Evolutionary conservation across 2,888 invertebrate genomes (phyloP).

Genomic region (Myopa testacea): DNA sequence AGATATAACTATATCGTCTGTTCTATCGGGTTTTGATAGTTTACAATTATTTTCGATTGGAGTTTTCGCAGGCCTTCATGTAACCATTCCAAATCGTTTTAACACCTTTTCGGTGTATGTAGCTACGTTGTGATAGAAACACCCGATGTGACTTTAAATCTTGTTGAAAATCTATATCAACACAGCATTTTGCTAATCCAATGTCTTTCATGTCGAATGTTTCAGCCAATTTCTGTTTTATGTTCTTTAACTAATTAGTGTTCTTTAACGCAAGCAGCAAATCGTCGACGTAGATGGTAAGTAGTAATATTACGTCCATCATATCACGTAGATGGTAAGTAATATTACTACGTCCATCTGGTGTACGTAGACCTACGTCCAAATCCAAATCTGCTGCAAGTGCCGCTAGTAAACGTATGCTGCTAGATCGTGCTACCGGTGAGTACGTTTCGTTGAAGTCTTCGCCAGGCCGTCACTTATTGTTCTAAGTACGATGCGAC

Average conservation of each 20-base stretch:
- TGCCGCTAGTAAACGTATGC: conserved; percentile 26
- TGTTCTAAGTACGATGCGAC: conserved; percentile 40
- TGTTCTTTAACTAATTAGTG: conserved; percentile 29
- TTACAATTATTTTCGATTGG: conserved; percentile 42
- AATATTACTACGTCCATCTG: conserved; percentile 37
- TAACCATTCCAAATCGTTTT: conserved; percentile 42
- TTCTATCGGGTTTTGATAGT: conserved; percentile 23
- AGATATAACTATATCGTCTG: conserved; percentile 44
- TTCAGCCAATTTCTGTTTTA: conserved; percentile 38
- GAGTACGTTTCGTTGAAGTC: conserved; percentile 37
- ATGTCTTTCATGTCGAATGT: conserved; percentile 47
- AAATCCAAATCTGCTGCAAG: conserved; percentile 16
- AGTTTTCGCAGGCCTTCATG: conserved; percentile 42
- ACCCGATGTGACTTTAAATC: not conserved
- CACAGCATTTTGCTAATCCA: conserved; percentile 43
- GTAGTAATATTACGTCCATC: conserved; percentile 39
- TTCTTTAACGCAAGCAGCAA: conserved; percentile 46
- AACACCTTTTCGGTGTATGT: conserved; percentile 44
- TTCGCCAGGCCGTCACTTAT: conserved; percentile 39
- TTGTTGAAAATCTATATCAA: conserved; percentile 44
- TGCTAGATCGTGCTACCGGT: conserved; percentile 9
- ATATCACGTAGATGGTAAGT: too few relatives aligned
- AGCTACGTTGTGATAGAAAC: conserved; percentile 37
- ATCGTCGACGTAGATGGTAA: conserved; percentile 47
- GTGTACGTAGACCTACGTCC: conserved; percentile 10